These are phyloP conservation scores for Myzus persicae DNA, from an alignment of 1,140 invertebrate genomes.

Conservation along the genomic window DNA sequence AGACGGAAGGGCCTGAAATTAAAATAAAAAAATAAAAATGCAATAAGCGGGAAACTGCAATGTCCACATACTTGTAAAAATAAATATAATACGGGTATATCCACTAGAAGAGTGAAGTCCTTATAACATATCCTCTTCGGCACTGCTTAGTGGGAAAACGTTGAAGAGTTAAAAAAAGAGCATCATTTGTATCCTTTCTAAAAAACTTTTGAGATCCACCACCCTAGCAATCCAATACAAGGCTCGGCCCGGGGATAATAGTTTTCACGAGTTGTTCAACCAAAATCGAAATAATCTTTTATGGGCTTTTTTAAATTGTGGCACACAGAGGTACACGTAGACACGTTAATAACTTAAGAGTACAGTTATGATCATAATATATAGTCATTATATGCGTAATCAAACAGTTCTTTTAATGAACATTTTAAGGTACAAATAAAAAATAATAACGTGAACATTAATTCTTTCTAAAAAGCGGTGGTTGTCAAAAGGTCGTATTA, in stretches of 20 bases:
- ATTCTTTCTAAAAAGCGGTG: too few species aligned
- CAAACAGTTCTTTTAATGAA: not conserved
- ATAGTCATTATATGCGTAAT: not conserved
- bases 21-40: not conserved
- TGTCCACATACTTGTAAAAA: constrained; percentile 27
- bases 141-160: not conserved
- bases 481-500: not conserved
- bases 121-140: not conserved
- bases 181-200: not conserved
- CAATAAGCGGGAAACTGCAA: not conserved
- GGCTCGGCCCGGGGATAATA: not conserved
- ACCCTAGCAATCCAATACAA: not conserved
- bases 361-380: not conserved
- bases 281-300: constrained; percentile 13
- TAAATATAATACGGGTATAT: not conserved
- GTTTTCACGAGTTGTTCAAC: constrained; percentile 12
- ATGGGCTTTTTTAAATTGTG: not conserved
- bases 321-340: not conserved
- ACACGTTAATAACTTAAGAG: not conserved
- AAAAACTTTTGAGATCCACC: not conserved
- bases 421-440: not conserved
- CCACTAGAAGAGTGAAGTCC: not conserved
- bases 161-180: not conserved
- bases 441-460: not conserved
- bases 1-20: not conserved